A percentile compares a stretch with the other conserved stretches of the same genome.
phyloP scores from a whole-genome alignment of 2,113 vertebrate species.

The Oriolus oriolus region DNA sequence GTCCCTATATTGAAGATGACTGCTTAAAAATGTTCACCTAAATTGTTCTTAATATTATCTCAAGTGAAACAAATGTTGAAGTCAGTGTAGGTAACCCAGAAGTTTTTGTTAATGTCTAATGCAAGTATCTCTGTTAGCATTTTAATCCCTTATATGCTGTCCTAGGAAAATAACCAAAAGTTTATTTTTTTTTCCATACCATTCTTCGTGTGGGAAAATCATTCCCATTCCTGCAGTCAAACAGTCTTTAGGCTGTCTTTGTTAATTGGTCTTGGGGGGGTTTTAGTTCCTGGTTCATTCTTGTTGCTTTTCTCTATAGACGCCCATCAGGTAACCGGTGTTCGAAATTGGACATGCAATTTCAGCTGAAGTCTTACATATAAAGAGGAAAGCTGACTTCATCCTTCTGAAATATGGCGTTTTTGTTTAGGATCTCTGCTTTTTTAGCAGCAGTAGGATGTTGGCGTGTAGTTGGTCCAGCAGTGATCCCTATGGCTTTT shows the following conservation, averaged over 20 bases:
- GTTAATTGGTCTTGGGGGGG: neutral
- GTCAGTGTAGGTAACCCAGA: neutral
- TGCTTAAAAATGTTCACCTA: neutral
- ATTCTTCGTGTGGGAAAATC: neutral
- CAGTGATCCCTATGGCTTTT: neutral
- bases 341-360: neutral
- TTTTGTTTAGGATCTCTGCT: neutral
- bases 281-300: neutral
- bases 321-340: neutral
- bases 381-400: neutral
- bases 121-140: neutral
- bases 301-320: neutral
- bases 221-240: neutral
- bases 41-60: neutral
- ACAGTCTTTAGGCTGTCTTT: neutral
- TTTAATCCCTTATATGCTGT: neutral
- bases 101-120: neutral
- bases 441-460: neutral
- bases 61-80: neutral
- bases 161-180: neutral
- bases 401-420: neutral
- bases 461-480: neutral
- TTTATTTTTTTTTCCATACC: neutral
- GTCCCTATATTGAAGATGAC: neutral
- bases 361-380: neutral